Conservation (phyloP, 2,797 vertebrate species). For the Myotis myotis region DNA sequence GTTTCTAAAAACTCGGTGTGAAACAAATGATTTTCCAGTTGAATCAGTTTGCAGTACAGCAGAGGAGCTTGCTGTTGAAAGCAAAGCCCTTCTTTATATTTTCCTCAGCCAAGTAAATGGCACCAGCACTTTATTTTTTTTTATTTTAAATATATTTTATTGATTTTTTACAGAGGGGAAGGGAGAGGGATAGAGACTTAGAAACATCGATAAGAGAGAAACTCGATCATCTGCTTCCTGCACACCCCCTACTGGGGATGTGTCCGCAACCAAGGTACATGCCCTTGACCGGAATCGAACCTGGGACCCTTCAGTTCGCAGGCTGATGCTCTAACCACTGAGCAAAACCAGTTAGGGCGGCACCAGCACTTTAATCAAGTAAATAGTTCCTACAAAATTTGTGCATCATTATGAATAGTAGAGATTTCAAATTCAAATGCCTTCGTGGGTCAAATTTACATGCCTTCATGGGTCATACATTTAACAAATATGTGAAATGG, state of each 20-base stretch:
- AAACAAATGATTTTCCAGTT: slow-evolving; percentile 21
- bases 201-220: too few species aligned
- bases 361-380: slow-evolving; percentile 12
- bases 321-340: too few species aligned
- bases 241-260: too few species aligned
- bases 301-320: too few species aligned
- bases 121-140: background rate
- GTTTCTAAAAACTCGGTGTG: slow-evolving; percentile 25
- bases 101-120: slow-evolving; percentile 19
- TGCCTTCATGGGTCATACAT: background rate
- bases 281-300: too few species aligned
- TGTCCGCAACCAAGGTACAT: too few species aligned
- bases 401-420: slow-evolving; percentile 17
- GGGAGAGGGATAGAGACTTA: too few species aligned
- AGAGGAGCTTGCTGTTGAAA: slow-evolving; percentile 32
- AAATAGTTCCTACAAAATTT: slow-evolving; percentile 10
- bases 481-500: background rate
- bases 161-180: too few species aligned
- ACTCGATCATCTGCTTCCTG: too few species aligned
- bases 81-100: slow-evolving; percentile 1
- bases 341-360: too few species aligned
- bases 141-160: too few species aligned
- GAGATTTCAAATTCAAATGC: slow-evolving; percentile 28
- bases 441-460: background rate
- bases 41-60: background rate